These are phyloP conservation scores for Andrena bucephala DNA, from an alignment of 2,888 invertebrate genomes.

Conservation along the genomic window DNA sequence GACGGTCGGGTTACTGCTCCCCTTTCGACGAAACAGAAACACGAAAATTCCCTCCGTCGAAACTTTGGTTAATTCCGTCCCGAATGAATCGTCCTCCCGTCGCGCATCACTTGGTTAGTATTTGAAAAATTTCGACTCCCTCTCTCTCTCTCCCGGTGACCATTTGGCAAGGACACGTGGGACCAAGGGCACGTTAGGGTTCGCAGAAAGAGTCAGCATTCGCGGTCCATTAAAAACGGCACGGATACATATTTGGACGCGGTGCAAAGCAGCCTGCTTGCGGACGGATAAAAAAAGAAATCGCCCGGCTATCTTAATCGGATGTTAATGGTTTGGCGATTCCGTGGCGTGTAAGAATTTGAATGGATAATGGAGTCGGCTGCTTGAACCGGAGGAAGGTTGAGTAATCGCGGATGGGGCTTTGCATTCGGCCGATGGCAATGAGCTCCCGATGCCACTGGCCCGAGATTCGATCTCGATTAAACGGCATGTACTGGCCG, in stretches of 20 bases:
- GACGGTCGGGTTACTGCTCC: constrained; percentile 70
- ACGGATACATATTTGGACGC: background rate
- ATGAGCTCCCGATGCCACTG: constrained; percentile 65
- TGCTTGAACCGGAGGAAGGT: background rate
- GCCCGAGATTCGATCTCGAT: constrained; percentile 59
- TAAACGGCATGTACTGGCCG: constrained; percentile 54
- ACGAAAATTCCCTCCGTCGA: constrained; percentile 44
- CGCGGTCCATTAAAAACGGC: background rate
- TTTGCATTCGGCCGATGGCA: constrained; percentile 53
- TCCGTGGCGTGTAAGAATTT: background rate
- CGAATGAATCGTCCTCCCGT: background rate
- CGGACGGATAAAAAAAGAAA: background rate
- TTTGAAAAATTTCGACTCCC: constrained; percentile 12
- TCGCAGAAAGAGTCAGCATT: background rate
- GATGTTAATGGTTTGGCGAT: constrained; percentile 10
- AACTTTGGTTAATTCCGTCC: constrained; percentile 20
- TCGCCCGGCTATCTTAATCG: constrained; percentile 9
- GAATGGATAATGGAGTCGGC: background rate
- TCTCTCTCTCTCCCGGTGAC: background rate
- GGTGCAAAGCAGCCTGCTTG: background rate
- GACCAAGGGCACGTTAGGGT: background rate
- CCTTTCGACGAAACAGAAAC: constrained; percentile 65
- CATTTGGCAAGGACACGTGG: constrained; percentile 5
- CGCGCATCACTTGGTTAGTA: background rate
- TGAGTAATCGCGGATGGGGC: constrained; percentile 24